These are phyloP conservation scores for Tenodera sinensis DNA, from an alignment of 2,888 invertebrate species.

Conservation along the genomic window DNA sequence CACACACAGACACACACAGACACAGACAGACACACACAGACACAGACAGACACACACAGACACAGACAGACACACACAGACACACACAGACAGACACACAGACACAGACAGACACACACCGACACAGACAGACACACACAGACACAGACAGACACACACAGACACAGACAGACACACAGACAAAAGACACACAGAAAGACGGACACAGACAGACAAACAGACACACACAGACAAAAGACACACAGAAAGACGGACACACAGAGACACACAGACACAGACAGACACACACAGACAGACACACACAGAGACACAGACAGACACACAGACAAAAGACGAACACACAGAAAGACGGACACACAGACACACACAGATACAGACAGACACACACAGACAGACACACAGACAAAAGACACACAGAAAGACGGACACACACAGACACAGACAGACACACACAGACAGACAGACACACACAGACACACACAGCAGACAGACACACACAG, in stretches of 20 bases:
- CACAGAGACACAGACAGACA: not conserved
- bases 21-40: not conserved
- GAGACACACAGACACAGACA: not conserved
- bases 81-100: not conserved
- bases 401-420: no score
- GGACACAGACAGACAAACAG: no score
- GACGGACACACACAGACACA: no score
- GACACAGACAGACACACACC: no score
- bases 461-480: not conserved
- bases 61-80: not conserved
- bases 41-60: not conserved
- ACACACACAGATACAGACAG: no score
- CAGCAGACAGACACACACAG: no score
- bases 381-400: no score
- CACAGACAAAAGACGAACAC: no score
- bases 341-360: no score
- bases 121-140: not conserved
- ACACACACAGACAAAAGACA: no score
- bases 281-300: not conserved
- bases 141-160: not conserved
- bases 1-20: not conserved
- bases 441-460: not conserved
- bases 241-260: no score
- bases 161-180: not conserved
- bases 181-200: no score